A percentile compares a stretch with the other conserved stretches of the same genome.
Evolutionary conservation across 2,888 invertebrate species (phyloP).

Genomic region (Pseudeuparius sepicola): DNA sequence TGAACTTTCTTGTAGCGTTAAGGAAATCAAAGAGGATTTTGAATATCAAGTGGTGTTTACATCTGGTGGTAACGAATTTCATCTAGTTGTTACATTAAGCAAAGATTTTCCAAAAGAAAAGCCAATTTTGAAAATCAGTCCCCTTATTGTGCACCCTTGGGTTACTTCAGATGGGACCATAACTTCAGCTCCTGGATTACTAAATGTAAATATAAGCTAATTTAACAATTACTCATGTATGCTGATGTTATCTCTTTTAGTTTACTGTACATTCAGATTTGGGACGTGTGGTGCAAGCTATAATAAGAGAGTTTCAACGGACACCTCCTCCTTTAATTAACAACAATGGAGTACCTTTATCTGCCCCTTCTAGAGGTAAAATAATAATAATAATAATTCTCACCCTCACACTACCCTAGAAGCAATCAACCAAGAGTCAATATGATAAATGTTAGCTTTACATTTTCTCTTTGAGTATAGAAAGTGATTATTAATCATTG

Average conservation of each 20-base stretch:
- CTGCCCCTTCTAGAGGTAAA: conserved; percentile 29
- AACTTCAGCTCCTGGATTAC: conserved; percentile 60
- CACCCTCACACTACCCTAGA: conserved; percentile 32
- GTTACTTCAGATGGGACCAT: conserved; percentile 59
- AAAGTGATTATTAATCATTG: too few relatives aligned
- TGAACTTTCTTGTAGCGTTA: conserved; percentile 45
- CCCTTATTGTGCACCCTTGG: conserved; percentile 62
- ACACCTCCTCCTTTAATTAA: conserved; percentile 44
- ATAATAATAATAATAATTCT: too few relatives aligned
- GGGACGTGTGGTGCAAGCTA: conserved; percentile 70
- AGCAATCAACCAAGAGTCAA: too few relatives aligned
- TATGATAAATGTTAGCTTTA: too few relatives aligned
- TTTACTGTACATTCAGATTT: conserved; percentile 71
- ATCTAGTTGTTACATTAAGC: conserved; percentile 54
- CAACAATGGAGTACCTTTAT: conserved; percentile 23
- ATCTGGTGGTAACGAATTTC: conserved; percentile 54
- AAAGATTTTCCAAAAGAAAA: conserved; percentile 68
- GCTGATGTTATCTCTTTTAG: conserved; percentile 33
- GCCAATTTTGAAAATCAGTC: conserved; percentile 58
- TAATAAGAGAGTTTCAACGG: conserved; percentile 67
- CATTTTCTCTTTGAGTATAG: too few relatives aligned
- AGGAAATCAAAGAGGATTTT: conserved; percentile 57
- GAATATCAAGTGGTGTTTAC: conserved; percentile 65
- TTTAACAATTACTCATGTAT: conserved; percentile 6
- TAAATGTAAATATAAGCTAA: conserved; percentile 47